Evolutionary conservation across 2,888 invertebrate genomes (phyloP).

Genomic region (Stenodera caucasica): DNA sequence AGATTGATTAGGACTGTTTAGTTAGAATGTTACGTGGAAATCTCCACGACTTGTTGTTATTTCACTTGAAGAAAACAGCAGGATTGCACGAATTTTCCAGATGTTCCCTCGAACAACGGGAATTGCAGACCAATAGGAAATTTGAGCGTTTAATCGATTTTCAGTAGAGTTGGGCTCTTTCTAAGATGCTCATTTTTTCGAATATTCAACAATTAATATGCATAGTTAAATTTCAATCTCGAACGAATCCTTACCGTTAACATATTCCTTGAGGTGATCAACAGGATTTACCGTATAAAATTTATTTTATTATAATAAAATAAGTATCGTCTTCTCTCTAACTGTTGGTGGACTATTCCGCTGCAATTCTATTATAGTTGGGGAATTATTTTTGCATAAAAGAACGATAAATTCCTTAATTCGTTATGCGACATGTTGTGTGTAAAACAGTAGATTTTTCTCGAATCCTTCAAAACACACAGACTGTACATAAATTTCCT

Average conservation of each 20-base stretch:
- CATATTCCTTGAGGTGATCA: conserved; percentile 2
- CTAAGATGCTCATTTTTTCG: neutral
- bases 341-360: neutral
- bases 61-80: neutral
- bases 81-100: neutral
- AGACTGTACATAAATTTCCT: neutral
- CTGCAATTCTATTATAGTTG: neutral
- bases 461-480: too few relatives aligned
- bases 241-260: conserved; percentile 5
- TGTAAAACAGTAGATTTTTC: neutral
- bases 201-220: neutral
- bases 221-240: neutral
- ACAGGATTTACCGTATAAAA: conserved; percentile 4
- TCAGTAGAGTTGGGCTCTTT: too few relatives aligned
- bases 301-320: conserved; percentile 6
- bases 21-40: conserved; percentile 29
- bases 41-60: conserved; percentile 20
- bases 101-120: neutral
- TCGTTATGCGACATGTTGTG: conserved; percentile 2
- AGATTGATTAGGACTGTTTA: conserved; percentile 27
- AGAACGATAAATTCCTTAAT: neutral
- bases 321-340: neutral
- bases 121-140: neutral
- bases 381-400: neutral
- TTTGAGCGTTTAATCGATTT: neutral